These are phyloP conservation scores for Hylaea fasciaria DNA, from an alignment of 2,888 invertebrate species.

Conservation along the genomic window DNA sequence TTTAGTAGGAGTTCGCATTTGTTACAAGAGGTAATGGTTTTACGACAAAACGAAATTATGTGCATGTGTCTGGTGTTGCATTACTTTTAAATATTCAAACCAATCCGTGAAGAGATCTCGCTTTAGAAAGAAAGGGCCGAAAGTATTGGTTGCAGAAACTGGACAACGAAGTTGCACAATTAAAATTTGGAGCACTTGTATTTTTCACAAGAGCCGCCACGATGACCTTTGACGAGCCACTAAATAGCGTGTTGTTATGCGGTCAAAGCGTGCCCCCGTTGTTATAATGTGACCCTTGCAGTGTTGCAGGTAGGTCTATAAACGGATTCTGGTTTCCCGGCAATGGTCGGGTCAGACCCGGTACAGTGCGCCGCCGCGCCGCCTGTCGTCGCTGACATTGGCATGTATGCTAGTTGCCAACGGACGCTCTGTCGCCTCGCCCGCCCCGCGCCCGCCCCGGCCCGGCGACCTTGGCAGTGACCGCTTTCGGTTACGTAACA, in stretches of 20 bases:
- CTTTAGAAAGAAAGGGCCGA: not conserved
- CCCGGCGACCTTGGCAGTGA: constrained; percentile 8
- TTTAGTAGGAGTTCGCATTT: too few species aligned
- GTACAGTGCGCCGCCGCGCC: not conserved
- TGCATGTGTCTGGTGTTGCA: too few species aligned
- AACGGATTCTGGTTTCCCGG: not conserved
- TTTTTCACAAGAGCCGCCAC: constrained; percentile 16
- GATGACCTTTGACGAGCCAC: constrained; percentile 24
- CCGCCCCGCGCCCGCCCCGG: not conserved
- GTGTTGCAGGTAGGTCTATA: too few species aligned
- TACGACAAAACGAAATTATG: too few species aligned
- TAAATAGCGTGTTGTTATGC: constrained; percentile 9
- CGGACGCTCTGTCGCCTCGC: too few species aligned
- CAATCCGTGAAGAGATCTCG: too few species aligned
- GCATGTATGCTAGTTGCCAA: not conserved
- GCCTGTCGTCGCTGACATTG: not conserved
- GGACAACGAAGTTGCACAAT: constrained; percentile 23
- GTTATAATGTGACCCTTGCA: not conserved
- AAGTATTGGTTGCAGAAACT: not conserved
- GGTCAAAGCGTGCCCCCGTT: not conserved
- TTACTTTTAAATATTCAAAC: too few species aligned
- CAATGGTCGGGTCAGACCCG: not conserved
- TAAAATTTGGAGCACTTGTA: constrained; percentile 20
- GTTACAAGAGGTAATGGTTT: too few species aligned
- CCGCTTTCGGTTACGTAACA: constrained; percentile 5